Percentiles rank a stretch among this genome's conserved stretches.
phyloP scores from a whole-genome alignment of 2,888 invertebrate species.

The Drosophila rubida region DNA sequence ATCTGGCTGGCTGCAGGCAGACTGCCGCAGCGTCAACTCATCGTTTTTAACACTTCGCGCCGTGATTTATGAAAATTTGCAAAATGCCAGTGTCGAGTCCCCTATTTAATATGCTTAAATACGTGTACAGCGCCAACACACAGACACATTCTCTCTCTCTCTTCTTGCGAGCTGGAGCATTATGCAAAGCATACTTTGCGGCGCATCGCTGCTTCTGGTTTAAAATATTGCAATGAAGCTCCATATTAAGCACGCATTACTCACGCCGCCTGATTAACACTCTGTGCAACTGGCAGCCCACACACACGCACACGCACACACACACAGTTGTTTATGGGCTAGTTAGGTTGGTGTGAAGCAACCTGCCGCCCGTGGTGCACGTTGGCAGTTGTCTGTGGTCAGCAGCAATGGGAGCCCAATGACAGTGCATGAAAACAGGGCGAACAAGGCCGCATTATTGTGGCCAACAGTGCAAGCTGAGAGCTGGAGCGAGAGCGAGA shows the following conservation, averaged over 20 bases:
- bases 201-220: slow-evolving; percentile 1
- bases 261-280: slow-evolving; percentile 43
- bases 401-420: slow-evolving; percentile 4
- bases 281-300: slow-evolving; percentile 32
- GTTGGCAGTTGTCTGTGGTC: slow-evolving; percentile 58
- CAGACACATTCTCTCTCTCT: slow-evolving; percentile 9
- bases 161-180: slow-evolving; percentile 36
- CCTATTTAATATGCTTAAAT: slow-evolving; percentile 15
- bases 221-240: slow-evolving; percentile 50
- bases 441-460: slow-evolving; percentile 53
- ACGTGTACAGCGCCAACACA: neutral
- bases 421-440: slow-evolving; percentile 55
- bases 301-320: slow-evolving; percentile 4
- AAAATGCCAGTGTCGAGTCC: slow-evolving; percentile 31
- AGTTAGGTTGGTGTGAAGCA: slow-evolving; percentile 23
- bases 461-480: slow-evolving; percentile 50
- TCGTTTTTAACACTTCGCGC: slow-evolving; percentile 59
- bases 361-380: slow-evolving; percentile 19
- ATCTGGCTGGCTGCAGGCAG: slow-evolving; percentile 51
- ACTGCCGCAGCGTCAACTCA: slow-evolving; percentile 47
- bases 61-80: slow-evolving; percentile 71
- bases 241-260: slow-evolving; percentile 73
- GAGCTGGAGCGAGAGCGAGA: neutral
- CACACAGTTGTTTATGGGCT: slow-evolving; percentile 21
- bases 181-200: slow-evolving; percentile 46